These are phyloP conservation scores for Coturnix japonica DNA, from an alignment of 2,113 vertebrate genomes.

Conservation along the genomic window DNA sequence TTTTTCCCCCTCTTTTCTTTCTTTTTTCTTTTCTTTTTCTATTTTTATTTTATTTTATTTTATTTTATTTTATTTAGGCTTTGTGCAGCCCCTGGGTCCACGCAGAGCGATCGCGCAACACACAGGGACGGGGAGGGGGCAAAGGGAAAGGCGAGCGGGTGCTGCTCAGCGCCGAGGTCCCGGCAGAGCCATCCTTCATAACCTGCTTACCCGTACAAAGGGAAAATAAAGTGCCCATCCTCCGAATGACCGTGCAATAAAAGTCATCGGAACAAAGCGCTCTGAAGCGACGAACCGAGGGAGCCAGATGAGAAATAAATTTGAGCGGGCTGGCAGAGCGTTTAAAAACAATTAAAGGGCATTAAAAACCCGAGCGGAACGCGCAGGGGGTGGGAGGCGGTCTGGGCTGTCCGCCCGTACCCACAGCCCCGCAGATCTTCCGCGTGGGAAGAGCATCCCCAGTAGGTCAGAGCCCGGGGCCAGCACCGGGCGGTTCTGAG, in stretches of 20 bases:
- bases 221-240: constrained; percentile 60
- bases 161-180: constrained; percentile 13
- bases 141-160: not conserved
- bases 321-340: constrained; percentile 86
- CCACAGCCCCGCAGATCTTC: not conserved
- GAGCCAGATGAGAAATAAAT: constrained; percentile 94
- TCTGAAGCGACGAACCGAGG: constrained; percentile 68
- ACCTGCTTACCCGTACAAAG: constrained; percentile 48
- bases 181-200: constrained; percentile 58
- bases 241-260: constrained; percentile 62
- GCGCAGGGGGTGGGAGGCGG: constrained; percentile 43
- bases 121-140: not conserved
- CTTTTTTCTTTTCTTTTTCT: no score
- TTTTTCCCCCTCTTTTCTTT: no score
- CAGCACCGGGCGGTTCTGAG: no score
- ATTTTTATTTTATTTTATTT: no score
- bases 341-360: constrained; percentile 93
- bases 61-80: not conserved
- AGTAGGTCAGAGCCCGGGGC: not conserved
- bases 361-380: constrained; percentile 91
- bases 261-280: constrained; percentile 73
- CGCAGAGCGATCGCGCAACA: not conserved
- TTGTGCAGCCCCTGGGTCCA: not conserved
- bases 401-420: not conserved
- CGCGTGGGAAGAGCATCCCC: not conserved